Evolutionary conservation across 1,140 invertebrate species (phyloP), one percentile per base, ranked within the genome.

Genomic region (Coenobita brevimanus): DNA sequence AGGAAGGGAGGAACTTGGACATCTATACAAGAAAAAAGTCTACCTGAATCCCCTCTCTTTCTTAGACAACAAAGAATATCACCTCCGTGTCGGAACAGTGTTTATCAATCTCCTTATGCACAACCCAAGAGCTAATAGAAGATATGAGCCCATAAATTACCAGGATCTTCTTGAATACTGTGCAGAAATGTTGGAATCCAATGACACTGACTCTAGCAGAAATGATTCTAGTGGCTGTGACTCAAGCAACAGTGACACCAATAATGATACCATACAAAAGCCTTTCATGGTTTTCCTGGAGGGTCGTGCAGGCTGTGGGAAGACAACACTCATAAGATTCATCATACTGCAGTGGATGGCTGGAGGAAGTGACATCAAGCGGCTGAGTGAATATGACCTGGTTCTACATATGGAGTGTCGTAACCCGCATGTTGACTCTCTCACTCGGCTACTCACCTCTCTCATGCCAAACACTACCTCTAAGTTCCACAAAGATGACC

Each of bases 31-130:
- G 30, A 57, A 73, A 6, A 73, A 75, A 33, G 36, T 62, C 6
- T 75, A 38, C 50, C n/a, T 84, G n/a, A 75, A 76, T 24, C 82
- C 82, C 15, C 17, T 84, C 71, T 84, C 82, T 33, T 60, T 84
- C 50, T 27, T 84, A 8, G 54, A 73, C 46, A 38, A 75, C 15
- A 73, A 33, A 33, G 69, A 84, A n/a, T 84, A 50, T 60, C 33
- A 75, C 24, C 33, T 84, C 13, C 43, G 41, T 38, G 82, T 84
- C 8, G 69, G 46, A 3, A 10, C 30, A 10, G 50, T 75, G 15
- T 84, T 84, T 38, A 75, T 57, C 21, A 33, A 27, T 69, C 41
- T 84, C 30, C 54, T 30, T 0, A 60, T 84, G 60, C 43, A 75
- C 50, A 36, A 60, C 24, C 1, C n/a, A 17, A 84, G 43, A 2